phyloP scores from a whole-genome alignment of 1,140 invertebrate genomes.

The Hycleus cichorii region DNA sequence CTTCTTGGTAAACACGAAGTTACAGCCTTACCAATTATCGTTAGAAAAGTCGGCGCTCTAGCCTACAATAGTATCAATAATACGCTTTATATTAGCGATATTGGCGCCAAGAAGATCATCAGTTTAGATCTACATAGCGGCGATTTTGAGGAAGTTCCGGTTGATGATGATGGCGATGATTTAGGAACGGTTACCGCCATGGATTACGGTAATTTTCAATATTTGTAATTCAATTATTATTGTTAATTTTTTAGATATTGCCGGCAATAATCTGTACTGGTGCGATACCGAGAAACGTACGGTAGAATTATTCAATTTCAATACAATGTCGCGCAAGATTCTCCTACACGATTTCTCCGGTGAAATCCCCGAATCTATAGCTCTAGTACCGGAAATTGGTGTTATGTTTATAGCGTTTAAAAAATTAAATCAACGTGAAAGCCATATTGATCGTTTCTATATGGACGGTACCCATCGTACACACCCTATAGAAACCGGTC shows the following conservation, averaged over 20 bases:
- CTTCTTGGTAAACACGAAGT: slow-evolving; percentile 43
- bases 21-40: slow-evolving; percentile 38
- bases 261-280: slow-evolving; percentile 60
- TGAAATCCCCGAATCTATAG: slow-evolving; percentile 53
- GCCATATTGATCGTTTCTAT: slow-evolving; percentile 51
- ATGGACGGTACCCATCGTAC: slow-evolving; percentile 49
- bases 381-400: slow-evolving; percentile 55
- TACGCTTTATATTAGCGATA: slow-evolving; percentile 48
- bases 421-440: slow-evolving; percentile 35
- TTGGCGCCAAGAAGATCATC: slow-evolving; percentile 41
- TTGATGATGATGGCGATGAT: slow-evolving; percentile 40
- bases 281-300: slow-evolving; percentile 49
- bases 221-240: not conserved
- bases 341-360: slow-evolving; percentile 47
- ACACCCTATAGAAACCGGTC: slow-evolving; percentile 45
- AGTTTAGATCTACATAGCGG: slow-evolving; percentile 41
- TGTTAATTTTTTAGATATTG: slow-evolving; percentile 45
- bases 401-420: slow-evolving; percentile 57
- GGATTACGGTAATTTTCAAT: slow-evolving; percentile 48
- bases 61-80: slow-evolving; percentile 43
- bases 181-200: slow-evolving; percentile 52
- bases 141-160: slow-evolving; percentile 19
- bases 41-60: slow-evolving; percentile 39
- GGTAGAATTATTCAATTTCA: slow-evolving; percentile 50
- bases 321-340: slow-evolving; percentile 46